Conservation (phyloP, 2,797 vertebrate genomes). For the Enteromius thamalakanensis region DNA sequence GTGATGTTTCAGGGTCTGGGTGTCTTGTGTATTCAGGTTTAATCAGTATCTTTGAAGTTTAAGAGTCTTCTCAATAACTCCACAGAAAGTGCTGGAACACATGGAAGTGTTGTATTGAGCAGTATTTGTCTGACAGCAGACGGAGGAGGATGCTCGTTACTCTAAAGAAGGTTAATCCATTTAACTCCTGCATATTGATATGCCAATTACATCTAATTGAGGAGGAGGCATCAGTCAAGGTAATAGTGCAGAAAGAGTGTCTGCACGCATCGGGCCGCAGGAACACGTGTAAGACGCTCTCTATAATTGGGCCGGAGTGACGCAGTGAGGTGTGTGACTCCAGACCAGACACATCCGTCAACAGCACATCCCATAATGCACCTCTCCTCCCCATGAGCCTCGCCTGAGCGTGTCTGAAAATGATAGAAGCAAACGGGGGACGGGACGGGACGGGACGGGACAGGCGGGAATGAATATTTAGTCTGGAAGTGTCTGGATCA, state of each 20-base stretch:
- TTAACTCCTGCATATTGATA: conserved; percentile 99
- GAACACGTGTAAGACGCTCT: conserved; percentile 92
- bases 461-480: not conserved
- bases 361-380: conserved; percentile 85
- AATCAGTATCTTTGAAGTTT: no score
- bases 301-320: conserved; percentile 93
- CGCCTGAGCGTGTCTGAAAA: conserved; percentile 83
- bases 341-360: conserved; percentile 86
- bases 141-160: conserved; percentile 92
- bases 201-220: conserved; percentile 97
- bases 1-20: no score
- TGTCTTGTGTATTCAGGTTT: no score
- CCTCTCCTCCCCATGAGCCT: conserved; percentile 84
- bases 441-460: not conserved
- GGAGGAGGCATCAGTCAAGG: conserved; percentile 96
- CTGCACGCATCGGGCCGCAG: conserved; percentile 89
- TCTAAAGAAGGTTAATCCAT: conserved; percentile 98
- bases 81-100: no score
- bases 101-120: no score
- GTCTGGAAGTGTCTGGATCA: not conserved
- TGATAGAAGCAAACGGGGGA: not conserved
- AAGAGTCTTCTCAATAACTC: no score
- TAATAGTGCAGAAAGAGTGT: conserved; percentile 97
- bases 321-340: conserved; percentile 92
- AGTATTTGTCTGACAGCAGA: conserved; percentile 61